phyloP scores from a whole-genome alignment of 2,113 vertebrate species.

The Phalacrocorax brasilianus region DNA sequence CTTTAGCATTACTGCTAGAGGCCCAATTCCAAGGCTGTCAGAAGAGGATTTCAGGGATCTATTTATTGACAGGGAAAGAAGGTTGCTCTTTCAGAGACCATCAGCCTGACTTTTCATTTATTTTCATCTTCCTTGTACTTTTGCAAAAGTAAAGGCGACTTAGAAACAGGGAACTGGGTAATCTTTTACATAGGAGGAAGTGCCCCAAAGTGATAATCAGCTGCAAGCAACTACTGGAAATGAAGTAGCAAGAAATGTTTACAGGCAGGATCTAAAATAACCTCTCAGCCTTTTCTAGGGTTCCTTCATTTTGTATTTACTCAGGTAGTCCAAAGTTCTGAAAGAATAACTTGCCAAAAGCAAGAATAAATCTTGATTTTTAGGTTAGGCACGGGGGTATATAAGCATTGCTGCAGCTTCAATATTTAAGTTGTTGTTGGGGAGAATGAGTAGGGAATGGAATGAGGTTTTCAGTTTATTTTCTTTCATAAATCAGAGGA shows the following conservation, averaged over 20 bases:
- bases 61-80: conserved; percentile 46
- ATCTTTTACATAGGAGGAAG: not conserved
- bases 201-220: not conserved
- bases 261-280: not conserved
- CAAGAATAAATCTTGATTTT: not conserved
- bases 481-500: not conserved
- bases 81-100: not conserved
- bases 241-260: not conserved
- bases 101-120: not conserved
- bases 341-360: not conserved
- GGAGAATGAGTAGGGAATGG: not conserved
- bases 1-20: not conserved
- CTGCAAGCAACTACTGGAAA: not conserved
- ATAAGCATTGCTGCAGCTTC: not conserved
- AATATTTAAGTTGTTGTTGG: not conserved
- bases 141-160: not conserved
- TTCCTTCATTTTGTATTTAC: not conserved
- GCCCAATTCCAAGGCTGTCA: conserved; percentile 2
- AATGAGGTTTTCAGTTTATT: not conserved
- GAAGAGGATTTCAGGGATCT: conserved; percentile 6
- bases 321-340: not conserved
- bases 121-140: conserved; percentile 15
- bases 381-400: not conserved
- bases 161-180: not conserved
- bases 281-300: not conserved